Percentiles rank a stretch among this genome's conserved stretches.
Evolutionary conservation across 2,797 vertebrate species (phyloP).

Genomic region (Cacajao melanocephalus): DNA sequence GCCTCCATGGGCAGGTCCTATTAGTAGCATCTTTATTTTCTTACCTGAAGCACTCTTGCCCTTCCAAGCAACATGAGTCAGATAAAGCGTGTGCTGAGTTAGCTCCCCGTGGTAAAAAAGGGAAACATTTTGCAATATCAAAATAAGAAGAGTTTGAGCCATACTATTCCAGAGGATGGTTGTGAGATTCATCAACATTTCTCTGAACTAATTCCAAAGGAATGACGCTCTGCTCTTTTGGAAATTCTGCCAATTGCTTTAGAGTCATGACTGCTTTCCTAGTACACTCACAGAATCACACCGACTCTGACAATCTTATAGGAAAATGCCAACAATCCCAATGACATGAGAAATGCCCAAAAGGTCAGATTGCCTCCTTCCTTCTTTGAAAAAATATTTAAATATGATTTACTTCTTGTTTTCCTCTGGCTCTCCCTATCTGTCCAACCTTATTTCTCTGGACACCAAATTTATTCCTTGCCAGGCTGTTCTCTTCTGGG

Average conservation of each 20-base stretch:
- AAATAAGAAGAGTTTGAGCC: neutral
- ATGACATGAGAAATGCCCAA: neutral
- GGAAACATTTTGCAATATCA: neutral
- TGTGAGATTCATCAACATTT: neutral
- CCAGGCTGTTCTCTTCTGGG: neutral
- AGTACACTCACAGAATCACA: neutral
- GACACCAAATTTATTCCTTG: neutral
- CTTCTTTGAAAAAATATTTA: neutral
- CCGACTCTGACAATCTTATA: neutral
- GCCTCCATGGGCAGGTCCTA: neutral
- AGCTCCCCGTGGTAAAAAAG: neutral
- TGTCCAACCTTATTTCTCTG: neutral
- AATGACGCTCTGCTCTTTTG: neutral
- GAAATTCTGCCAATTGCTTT: neutral
- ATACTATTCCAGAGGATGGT: neutral
- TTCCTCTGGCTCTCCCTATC: neutral
- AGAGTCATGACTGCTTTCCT: neutral
- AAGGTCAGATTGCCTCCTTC: neutral
- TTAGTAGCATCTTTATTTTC: slow-evolving; percentile 61
- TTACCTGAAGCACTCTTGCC: neutral
- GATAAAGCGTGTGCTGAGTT: neutral
- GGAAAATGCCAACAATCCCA: neutral
- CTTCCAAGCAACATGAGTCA: neutral
- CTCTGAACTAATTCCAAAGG: neutral
- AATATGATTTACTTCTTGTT: neutral